Base-by-base conservation (phyloP, 2,113 vertebrate genomes). In the Anguilla rostrata region DNA sequence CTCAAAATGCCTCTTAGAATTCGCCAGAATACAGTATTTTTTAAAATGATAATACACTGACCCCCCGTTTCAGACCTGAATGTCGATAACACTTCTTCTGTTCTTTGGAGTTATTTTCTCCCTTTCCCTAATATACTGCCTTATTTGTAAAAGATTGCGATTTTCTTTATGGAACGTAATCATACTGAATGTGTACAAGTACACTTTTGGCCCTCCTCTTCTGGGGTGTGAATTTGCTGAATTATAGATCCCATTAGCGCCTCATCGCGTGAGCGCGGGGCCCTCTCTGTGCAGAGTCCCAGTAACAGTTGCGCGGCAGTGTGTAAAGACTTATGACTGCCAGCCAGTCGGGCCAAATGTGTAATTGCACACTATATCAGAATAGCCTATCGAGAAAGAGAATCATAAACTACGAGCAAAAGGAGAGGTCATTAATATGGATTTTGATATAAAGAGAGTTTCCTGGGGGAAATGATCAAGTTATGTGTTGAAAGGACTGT, bases 391-490 rank as follows among this genome's bases (percentile, higher is more conserved):
- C 9, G 29, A 46, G 81, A 80, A 40, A 85, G 39, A 39, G 85
- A 46, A 26, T 39, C 57, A 79, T 82, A 86, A 82, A 88, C 57
- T 43, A 78, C 39, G 16, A 81, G 53, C 78, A 29, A 87, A 46
- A 78, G 39, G 49, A 75, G 87, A n/a, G 79, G 60, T 89, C 60
- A 63, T 78, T 84, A 85, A 84, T 82, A 87, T 84, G 78, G 66
- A 89, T 88, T 86, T 83, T 81, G 20, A 81, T 43, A 78, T 41
- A 84, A 82, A 84, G 86, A 84, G n/a, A 75, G 39, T 80, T 87
- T 71, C 83, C 78, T 84, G 15, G 57, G 83, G 86, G 78, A 87
- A 82, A 86, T 46, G 66, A 86, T 84, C 39, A 75, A 56, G 85
- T 87, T 87, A 81, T 85, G 57, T 78, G 60, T 78, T 71, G 20